Base-by-base conservation (phyloP, 2,113 vertebrate species). In the Crotalus horridus region DNA sequence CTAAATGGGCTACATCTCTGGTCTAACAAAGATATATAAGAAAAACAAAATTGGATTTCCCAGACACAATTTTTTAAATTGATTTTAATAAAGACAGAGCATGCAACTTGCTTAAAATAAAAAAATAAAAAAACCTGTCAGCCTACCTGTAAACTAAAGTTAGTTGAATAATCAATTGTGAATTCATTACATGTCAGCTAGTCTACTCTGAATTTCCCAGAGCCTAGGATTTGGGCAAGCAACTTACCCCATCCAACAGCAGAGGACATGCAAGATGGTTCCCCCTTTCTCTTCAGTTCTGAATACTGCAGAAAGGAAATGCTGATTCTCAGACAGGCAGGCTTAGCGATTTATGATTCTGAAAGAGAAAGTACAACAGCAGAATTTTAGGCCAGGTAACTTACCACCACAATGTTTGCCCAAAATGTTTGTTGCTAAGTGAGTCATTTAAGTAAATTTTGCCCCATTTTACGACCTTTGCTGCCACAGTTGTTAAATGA, bases 41-140 rank as follows among this genome's bases (percentile, higher is more conserved):
- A 88, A 89, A 92, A 92, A 86, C 55, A 89, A 90, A 90, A 48
- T 29, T 46, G 85, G 69, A 89, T 93, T 88, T 46, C 55, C 85
- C 54, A 89, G 26, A 55, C 26, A 85, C 33, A 85, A 39, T 39
- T 90, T 90, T 89, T 26, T 53, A 93, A 55, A 94, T 13, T 4
- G 58, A 11, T 2, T 56, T 53, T 1, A 85, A 54, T 89, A 58
- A 48, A 1, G 85, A 87, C 3, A 17, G 0, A 93, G 1, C 29
- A 91, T 61, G 61, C 69, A 33, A 26, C 24, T 89, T 48, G 43
- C 43, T 93, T n/a, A 64, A 85, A 55, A 64, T 29, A 8, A 55
- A 21, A 86, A 1, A 89, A 17, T 81, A 9, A n/a, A 69, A 87
- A 10, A 1, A 33, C 13, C n/a, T 74, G n/a, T 13, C 13, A 1